Conservation (phyloP, 2,888 invertebrate genomes). For the Polyommatus iphigenia region DNA sequence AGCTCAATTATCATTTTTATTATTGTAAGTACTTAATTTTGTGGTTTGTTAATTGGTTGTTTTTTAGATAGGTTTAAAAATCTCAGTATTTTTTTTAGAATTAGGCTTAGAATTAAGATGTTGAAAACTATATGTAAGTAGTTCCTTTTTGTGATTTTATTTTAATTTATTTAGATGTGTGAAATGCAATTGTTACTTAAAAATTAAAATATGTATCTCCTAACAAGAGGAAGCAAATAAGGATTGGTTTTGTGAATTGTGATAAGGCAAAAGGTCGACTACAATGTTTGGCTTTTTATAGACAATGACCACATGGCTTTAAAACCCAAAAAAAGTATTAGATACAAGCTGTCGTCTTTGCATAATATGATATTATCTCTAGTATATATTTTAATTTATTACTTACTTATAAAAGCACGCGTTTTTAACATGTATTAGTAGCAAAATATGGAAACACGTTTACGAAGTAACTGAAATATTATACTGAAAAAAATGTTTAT, state of each 20-base stretch:
- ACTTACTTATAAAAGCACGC: neutral
- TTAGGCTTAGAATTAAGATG: neutral
- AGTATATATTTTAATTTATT: neutral
- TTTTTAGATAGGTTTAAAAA: neutral
- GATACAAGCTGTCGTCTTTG: neutral
- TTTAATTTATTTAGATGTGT: neutral
- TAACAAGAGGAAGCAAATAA: neutral
- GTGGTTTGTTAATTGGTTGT: neutral
- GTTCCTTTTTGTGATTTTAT: neutral
- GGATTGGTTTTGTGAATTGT: neutral
- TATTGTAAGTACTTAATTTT: neutral
- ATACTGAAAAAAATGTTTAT: neutral
- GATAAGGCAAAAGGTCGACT: neutral
- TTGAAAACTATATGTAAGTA: neutral
- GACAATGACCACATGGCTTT: neutral
- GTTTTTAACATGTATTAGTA: neutral
- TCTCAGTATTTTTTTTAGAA: conserved; percentile 2
- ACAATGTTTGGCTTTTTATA: neutral
- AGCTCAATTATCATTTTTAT: neutral
- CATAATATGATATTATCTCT: neutral
- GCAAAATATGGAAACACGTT: neutral
- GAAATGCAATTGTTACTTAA: neutral
- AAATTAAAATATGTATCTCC: neutral
- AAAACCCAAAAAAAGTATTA: neutral
- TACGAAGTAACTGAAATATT: neutral